Evolutionary conservation across 2,888 invertebrate genomes (phyloP), one percentile per base, ranked within the genome.

Genomic region (Ametastegia equiseti): DNA sequence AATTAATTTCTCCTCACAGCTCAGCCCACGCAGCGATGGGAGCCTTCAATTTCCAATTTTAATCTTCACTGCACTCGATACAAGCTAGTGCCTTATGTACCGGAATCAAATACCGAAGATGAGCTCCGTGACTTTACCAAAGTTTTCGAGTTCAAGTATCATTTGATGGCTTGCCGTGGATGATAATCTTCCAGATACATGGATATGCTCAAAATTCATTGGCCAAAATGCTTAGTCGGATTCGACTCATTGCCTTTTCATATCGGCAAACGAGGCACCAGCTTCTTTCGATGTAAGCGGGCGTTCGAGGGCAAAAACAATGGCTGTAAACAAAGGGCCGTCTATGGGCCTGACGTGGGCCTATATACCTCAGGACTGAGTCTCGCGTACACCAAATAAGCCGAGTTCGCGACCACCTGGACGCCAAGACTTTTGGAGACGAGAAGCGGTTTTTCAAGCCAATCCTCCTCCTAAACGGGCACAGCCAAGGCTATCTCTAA

Each of bases 401-500:
- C 67, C 50, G 80, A 80, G 65, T 54, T 80, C 65, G 47, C 80
- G 80, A 65, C 80, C 80, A 80, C 80, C 80, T 80, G 80, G 80
- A 80, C 67, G 80, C 65, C 81, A 78, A 82, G 81, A 83, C 82
- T 83, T 83, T 81, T 78, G 84, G 81, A 84, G 84, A 84, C 84
- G 83, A 85, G 84, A 84, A 85, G 87, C 78, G 85, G 82, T 87
- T 88, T 88, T 87, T 87, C 86, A 86, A 86, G 82, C 85, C 80
- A 84, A 75, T 75, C 75, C 71, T 83, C 87, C 87, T 83, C 87
- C 87, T 87, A 88, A 88, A 87, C 87, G 87, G 88, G 88, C 82
- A 81, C 86, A 89, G 87, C 87, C 89, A 90, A 89, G 90, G 89
- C 85, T 90, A 86, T 84, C 90, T 90, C 88, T 89, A 80, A 82